Percentiles rank a stretch among this genome's conserved stretches.
These are phyloP conservation scores for Ciconia maguari DNA, from an alignment of 2,113 vertebrate genomes.

Conservation along the genomic window DNA sequence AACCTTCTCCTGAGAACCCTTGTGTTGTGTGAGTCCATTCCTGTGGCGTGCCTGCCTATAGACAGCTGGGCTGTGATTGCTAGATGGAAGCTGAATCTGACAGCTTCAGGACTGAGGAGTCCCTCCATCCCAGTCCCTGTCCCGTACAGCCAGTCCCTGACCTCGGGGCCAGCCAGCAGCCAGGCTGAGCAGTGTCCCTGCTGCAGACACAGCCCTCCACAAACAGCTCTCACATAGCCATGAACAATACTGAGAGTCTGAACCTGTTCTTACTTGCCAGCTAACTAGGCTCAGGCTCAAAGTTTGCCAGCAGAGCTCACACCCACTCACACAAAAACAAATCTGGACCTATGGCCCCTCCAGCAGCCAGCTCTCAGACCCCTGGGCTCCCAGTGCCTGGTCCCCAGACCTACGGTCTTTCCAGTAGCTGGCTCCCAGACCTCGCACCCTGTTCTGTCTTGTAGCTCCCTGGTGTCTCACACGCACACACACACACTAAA, in stretches of 20 bases:
- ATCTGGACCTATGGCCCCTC: not conserved
- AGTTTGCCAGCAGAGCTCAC: not conserved
- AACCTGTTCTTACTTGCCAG: not conserved
- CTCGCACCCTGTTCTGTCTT: not conserved
- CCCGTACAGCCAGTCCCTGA: not conserved
- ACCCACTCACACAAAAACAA: not conserved
- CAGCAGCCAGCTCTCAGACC: not conserved
- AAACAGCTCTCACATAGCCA: not conserved
- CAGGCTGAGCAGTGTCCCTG: not conserved
- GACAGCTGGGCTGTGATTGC: not conserved
- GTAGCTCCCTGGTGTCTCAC: not conserved
- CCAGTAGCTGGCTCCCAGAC: not conserved
- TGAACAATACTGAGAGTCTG: not conserved
- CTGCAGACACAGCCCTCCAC: not conserved
- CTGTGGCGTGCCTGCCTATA: not conserved
- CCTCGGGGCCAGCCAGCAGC: no score
- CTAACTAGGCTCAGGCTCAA: not conserved
- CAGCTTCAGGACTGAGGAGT: not conserved
- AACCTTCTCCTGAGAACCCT: not conserved
- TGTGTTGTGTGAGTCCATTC: not conserved
- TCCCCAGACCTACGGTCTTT: not conserved
- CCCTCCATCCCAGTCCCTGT: no score
- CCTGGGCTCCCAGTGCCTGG: not conserved
- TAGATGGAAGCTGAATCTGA: not conserved
- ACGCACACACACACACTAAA: not conserved